Conservation (phyloP, 2,113 vertebrate species). For the Sprattus sprattus region DNA sequence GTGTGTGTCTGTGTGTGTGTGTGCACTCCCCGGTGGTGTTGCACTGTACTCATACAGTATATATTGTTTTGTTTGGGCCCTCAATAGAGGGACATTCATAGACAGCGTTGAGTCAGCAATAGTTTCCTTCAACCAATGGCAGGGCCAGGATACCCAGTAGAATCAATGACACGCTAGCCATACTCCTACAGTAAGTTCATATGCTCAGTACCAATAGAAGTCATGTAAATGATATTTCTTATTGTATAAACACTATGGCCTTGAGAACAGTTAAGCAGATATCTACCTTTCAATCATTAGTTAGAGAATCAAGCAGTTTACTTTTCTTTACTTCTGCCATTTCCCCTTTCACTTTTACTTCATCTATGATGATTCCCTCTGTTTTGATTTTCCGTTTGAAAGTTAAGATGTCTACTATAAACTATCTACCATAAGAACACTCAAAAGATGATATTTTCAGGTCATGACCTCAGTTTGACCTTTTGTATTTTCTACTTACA, state of each 20-base stretch:
- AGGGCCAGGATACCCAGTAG: constrained; percentile 21
- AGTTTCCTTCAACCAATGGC: constrained; percentile 28
- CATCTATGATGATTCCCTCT: background rate
- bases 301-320: background rate
- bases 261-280: background rate
- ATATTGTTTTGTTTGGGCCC: background rate
- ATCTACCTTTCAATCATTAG: background rate
- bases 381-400: background rate
- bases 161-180: background rate
- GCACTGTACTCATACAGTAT: background rate
- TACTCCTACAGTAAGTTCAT: background rate
- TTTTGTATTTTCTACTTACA: constrained; percentile 18
- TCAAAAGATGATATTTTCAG: background rate
- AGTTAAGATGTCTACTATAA: background rate
- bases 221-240: background rate
- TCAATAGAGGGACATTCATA: background rate
- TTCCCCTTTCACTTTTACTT: background rate
- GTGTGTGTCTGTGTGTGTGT: constrained; percentile 10
- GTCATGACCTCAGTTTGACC: background rate
- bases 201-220: background rate
- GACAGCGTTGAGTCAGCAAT: background rate
- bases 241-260: constrained; percentile 15
- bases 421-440: no score
- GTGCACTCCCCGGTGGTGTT: constrained; percentile 41
- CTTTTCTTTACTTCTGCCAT: background rate